A percentile compares a stretch with the other conserved stretches of the same genome.
phyloP scores from a whole-genome alignment of 92 coral and sea anemone species.

The Palythoa grandiflora region DNA sequence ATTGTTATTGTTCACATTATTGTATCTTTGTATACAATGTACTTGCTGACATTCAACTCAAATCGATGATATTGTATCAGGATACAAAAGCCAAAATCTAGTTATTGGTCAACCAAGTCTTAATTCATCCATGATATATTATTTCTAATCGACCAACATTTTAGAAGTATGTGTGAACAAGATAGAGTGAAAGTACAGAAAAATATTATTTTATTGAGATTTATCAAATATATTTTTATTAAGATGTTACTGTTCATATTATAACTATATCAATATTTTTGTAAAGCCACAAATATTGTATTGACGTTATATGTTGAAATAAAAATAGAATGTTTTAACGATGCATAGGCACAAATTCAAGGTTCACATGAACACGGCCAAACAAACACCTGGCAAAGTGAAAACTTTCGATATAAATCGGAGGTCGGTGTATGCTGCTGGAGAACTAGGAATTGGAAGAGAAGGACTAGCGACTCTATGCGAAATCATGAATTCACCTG shows the following conservation, averaged over 20 bases:
- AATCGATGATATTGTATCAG: conserved; percentile 28
- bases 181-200: conserved; percentile 22
- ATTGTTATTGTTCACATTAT: conserved; percentile 26
- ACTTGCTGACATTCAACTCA: conserved; percentile 30
- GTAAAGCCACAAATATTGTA: conserved; percentile 28
- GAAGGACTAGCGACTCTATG: not conserved
- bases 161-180: conserved; percentile 26
- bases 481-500: not conserved
- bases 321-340: conserved; percentile 24
- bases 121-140: conserved; percentile 30
- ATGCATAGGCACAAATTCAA: conserved; percentile 15
- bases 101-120: conserved; percentile 28
- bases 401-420: too few species aligned
- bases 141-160: conserved; percentile 27
- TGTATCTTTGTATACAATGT: conserved; percentile 28
- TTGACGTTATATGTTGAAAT: conserved; percentile 31
- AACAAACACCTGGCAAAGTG: too few species aligned
- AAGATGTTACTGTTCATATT: conserved; percentile 29
- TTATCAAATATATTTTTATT: conserved; percentile 20
- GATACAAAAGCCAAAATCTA: conserved; percentile 29
- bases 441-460: not conserved
- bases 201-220: conserved; percentile 26
- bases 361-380: not conserved
- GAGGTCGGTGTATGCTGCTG: too few species aligned
- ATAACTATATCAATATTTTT: conserved; percentile 29